Evolutionary conservation across 1,140 invertebrate genomes (phyloP).

Genomic region (Heliconius himera): DNA sequence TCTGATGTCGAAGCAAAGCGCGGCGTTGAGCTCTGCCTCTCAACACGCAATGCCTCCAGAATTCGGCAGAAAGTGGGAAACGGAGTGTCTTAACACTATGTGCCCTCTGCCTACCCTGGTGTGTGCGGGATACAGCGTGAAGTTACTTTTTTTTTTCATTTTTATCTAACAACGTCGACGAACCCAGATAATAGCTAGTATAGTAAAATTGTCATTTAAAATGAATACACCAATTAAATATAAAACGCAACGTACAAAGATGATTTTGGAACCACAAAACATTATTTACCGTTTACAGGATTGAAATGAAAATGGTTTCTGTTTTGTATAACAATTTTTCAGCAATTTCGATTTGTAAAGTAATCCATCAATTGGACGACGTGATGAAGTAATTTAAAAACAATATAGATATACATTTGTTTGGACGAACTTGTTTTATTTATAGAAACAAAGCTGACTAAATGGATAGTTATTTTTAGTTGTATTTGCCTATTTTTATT

Average conservation of each 20-base stretch:
- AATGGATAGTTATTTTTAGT: no score
- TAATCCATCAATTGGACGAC: constrained; percentile 9
- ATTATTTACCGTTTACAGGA: background rate
- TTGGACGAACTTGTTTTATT: background rate
- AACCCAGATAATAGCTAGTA: no score
- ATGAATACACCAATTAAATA: background rate
- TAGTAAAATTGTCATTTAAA: background rate
- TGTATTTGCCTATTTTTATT: no score
- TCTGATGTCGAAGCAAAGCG: no score
- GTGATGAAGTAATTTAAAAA: constrained; percentile 13
- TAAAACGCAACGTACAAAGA: background rate
- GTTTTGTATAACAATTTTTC: background rate
- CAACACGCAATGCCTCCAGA: no score
- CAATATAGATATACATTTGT: background rate
- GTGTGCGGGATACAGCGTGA: no score
- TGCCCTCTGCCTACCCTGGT: no score
- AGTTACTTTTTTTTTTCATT: no score
- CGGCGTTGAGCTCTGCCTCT: no score
- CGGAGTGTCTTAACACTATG: no score
- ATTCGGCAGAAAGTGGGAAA: no score
- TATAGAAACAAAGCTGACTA: background rate
- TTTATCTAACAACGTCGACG: no score
- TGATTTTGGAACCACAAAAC: background rate
- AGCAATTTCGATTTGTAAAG: background rate
- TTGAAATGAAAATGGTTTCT: background rate